Evolutionary conservation across 2,888 invertebrate genomes (phyloP).

Genomic region (Apodemia hepburni): DNA sequence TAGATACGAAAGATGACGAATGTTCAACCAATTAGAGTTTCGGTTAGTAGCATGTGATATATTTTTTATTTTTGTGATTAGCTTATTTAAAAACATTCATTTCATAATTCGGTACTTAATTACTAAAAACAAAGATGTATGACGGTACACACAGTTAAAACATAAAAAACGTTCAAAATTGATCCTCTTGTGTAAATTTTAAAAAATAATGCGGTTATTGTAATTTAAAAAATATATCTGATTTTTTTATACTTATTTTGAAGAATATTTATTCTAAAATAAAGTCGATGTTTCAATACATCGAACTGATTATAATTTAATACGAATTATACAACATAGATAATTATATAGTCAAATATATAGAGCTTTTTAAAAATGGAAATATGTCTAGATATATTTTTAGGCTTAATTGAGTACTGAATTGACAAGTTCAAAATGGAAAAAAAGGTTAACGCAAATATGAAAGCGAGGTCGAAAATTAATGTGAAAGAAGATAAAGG

Average conservation of each 20-base stretch:
- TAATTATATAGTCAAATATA: neutral
- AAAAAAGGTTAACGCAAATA: slow-evolving; percentile 38
- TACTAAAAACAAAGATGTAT: too few species aligned
- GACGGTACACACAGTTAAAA: neutral
- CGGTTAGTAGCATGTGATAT: neutral
- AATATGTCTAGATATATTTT: neutral
- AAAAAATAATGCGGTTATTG: neutral
- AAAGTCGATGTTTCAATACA: too few species aligned
- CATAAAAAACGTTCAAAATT: neutral
- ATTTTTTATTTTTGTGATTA: neutral
- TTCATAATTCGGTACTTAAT: neutral
- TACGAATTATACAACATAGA: too few species aligned
- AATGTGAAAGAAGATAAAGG: slow-evolving; percentile 49
- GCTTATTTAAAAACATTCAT: neutral
- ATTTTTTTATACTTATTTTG: neutral
- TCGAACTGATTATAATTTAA: too few species aligned
- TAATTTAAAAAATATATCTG: neutral
- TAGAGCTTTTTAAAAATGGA: neutral
- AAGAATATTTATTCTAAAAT: neutral
- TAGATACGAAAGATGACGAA: neutral
- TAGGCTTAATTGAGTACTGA: neutral
- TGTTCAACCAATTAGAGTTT: neutral
- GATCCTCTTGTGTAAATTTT: too few species aligned
- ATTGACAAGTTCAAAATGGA: slow-evolving; percentile 38
- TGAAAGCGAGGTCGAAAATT: slow-evolving; percentile 39